Evolutionary conservation across 2,888 invertebrate species (phyloP).

Genomic region (Pseudolycoriella hygida): DNA sequence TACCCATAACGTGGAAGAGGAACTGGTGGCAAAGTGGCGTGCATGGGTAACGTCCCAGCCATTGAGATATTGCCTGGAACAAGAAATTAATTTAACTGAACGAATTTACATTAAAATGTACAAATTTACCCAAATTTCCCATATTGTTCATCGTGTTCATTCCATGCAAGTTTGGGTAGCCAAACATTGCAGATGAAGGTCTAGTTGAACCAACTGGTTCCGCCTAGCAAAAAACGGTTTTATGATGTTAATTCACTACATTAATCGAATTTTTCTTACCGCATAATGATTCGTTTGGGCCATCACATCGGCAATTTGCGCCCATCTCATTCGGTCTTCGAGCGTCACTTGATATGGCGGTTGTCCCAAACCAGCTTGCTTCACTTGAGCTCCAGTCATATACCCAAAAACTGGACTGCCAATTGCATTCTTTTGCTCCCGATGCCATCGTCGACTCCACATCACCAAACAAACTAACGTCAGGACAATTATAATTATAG

Average conservation of each 20-base stretch:
- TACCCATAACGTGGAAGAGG: slow-evolving; percentile 46
- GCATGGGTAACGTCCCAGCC: slow-evolving; percentile 29
- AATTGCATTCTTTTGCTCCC: slow-evolving; percentile 63
- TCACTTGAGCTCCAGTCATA: slow-evolving; percentile 53
- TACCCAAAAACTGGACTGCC: slow-evolving; percentile 77
- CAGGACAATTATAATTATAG: slow-evolving; percentile 71
- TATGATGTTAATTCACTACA: no score
- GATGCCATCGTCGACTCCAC: slow-evolving; percentile 87
- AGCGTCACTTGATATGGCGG: slow-evolving; percentile 53
- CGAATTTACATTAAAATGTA: neutral
- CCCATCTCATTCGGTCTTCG: slow-evolving; percentile 73
- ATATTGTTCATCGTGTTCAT: slow-evolving; percentile 12
- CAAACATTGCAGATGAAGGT: slow-evolving; percentile 70
- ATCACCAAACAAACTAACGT: slow-evolving; percentile 74
- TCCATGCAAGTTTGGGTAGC: slow-evolving; percentile 45
- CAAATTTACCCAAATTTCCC: slow-evolving; percentile 2
- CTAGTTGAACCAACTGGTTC: slow-evolving; percentile 53
- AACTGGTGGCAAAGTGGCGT: slow-evolving; percentile 42
- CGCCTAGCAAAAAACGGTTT: no score
- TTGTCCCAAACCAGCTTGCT: neutral
- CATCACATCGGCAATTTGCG: slow-evolving; percentile 78
- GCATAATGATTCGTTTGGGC: slow-evolving; percentile 71
- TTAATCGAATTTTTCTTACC: slow-evolving; percentile 39
- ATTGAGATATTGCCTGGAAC: slow-evolving; percentile 29
- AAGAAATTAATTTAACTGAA: neutral